phyloP scores from a whole-genome alignment of 2,888 invertebrate genomes.

The Drosophila nigritarsus region DNA sequence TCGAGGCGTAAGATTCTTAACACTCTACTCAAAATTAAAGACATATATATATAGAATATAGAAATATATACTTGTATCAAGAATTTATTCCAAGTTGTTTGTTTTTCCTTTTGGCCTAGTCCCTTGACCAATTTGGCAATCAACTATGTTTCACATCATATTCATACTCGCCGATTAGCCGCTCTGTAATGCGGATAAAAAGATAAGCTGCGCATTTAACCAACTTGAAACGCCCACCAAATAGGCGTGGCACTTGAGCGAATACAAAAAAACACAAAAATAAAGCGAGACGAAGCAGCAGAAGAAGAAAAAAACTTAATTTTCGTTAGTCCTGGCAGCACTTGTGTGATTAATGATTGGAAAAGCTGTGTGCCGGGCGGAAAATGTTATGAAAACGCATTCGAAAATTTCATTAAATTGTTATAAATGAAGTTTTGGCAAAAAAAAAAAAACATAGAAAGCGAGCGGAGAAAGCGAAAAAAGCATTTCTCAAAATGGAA shows the following conservation, averaged over 20 bases:
- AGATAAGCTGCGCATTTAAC: slow-evolving; percentile 5
- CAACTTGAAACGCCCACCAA: slow-evolving; percentile 1
- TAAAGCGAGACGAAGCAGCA: background rate
- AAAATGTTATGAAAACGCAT: slow-evolving; percentile 74
- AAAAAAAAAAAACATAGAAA: background rate
- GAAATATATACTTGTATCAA: background rate
- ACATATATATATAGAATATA: background rate
- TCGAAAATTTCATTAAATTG: slow-evolving; percentile 80
- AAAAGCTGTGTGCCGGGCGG: background rate
- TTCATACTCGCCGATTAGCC: background rate
- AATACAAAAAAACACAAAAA: background rate
- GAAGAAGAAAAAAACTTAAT: slow-evolving; percentile 61
- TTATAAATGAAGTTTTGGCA: slow-evolving; percentile 69
- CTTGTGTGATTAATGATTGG: slow-evolving; percentile 66
- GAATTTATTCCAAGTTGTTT: background rate
- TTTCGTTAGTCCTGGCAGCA: slow-evolving; percentile 72
- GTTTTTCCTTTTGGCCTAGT: background rate
- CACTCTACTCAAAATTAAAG: no score
- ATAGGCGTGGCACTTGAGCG: slow-evolving; percentile 17
- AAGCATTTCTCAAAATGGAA: slow-evolving; percentile 64
- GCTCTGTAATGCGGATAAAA: slow-evolving; percentile 2
- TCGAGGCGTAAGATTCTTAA: no score
- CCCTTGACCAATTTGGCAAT: background rate
- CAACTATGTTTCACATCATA: background rate
- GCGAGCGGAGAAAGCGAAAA: slow-evolving; percentile 21